Evolutionary conservation across 2,888 invertebrate genomes (phyloP).

Genomic region (Himalopsyche japonica): DNA sequence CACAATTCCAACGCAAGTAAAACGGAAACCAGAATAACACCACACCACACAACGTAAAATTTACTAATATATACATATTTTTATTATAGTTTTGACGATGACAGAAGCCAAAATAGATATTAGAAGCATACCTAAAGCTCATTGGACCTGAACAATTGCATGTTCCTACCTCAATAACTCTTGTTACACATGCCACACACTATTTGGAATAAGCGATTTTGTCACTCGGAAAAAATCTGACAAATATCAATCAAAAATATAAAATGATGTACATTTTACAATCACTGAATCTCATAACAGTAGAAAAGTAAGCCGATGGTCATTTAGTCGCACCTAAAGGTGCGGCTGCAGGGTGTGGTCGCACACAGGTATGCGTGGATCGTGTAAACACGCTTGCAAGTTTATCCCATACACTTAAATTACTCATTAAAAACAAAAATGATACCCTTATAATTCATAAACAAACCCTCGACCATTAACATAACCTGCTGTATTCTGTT

Average conservation of each 20-base stretch:
- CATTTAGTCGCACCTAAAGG: neutral
- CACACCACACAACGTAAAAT: too few species aligned
- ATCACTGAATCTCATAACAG: neutral
- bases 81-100: too few species aligned
- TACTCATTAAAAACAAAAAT: constrained; percentile 33
- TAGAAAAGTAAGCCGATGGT: neutral
- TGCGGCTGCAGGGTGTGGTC: neutral
- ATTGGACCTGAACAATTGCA: too few species aligned
- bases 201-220: too few species aligned
- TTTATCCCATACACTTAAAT: constrained; percentile 13
- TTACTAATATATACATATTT: too few species aligned
- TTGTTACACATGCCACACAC: too few species aligned
- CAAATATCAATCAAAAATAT: neutral
- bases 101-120: too few species aligned
- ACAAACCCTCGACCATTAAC: neutral
- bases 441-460: constrained; percentile 28
- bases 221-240: too few species aligned
- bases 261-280: neutral
- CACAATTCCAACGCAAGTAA: too few species aligned
- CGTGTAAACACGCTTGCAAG: neutral
- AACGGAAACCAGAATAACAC: too few species aligned
- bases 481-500: neutral
- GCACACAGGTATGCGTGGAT: neutral
- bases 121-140: too few species aligned
- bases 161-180: too few species aligned